phyloP scores from a whole-genome alignment of 2,113 vertebrate genomes.

The Apodemus sylvaticus region DNA sequence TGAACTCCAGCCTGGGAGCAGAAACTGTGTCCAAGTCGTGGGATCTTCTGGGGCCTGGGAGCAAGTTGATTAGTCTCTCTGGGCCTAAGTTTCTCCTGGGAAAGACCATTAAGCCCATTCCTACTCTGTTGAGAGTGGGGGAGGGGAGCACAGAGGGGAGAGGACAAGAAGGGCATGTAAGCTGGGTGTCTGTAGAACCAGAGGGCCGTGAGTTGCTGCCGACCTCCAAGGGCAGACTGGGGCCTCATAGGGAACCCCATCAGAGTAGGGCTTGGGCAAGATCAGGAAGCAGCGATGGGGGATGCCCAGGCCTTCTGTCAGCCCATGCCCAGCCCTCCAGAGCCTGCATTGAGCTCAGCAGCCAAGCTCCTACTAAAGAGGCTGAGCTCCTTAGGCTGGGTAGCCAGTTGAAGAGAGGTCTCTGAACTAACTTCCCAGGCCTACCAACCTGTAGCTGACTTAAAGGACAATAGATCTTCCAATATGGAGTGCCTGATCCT shows the following conservation, averaged over 20 bases:
- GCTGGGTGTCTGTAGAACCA: neutral
- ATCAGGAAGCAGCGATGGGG: neutral
- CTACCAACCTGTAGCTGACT: no score
- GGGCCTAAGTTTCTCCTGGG: neutral
- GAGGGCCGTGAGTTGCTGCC: neutral
- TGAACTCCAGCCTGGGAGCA: neutral
- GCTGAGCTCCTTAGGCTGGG: neutral
- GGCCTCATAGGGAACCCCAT: neutral
- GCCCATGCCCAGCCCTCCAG: neutral
- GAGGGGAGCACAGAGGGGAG: no score
- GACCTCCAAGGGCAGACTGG: rapidly evolving
- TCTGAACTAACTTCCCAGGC: neutral
- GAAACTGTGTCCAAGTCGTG: neutral
- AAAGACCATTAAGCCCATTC: neutral
- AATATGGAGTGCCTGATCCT: neutral
- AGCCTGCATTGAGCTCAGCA: neutral
- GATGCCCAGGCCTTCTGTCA: neutral
- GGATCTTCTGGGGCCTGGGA: neutral
- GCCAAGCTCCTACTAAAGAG: neutral
- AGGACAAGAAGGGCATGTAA: rapidly evolving
- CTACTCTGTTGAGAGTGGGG: neutral
- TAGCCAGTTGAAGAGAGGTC: neutral
- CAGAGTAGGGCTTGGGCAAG: neutral
- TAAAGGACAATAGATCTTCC: neutral
- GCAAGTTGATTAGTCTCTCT: neutral